Base-by-base conservation (phyloP, 2,888 invertebrate species). In the Idaea dimidiata region DNA sequence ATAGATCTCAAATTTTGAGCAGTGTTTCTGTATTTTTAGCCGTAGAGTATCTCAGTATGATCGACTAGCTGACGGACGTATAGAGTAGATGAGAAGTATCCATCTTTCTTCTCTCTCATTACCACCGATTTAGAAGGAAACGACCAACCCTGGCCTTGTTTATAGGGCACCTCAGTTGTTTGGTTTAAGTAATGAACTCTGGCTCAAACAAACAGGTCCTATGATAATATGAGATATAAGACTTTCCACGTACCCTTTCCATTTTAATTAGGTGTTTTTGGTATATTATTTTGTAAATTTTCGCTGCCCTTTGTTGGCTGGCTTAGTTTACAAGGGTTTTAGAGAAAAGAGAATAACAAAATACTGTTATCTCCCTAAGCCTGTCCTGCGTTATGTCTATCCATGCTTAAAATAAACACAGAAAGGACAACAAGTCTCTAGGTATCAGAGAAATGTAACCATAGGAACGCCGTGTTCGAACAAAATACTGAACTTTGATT, bases 121-220 rank as follows among this genome's bases (percentile, higher is more conserved):
- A 80, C 73, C 63, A 66, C 65, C 68, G 76, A 82, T 82, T 80
- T 75, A 73, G 78, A 72, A 75, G 66, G 67, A 73, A 78, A 81
- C 80, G 80, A 70, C 72, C 68, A 60, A 69, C 68, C 64, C 62
- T 68, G 71, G 64, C 77, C 74, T 73, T 80, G 79, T 80, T 81
- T 80, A 80, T 79, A 74, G 74, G 78, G 71, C 73, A 70, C 73
- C 69, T 63, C 66, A 66, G 66, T 66, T 73, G 70, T 70, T 75
- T 72, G 78, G 74, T 72, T 72, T 72, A 79, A 81, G 80, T 77
- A 73, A 78, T 74, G 73, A 77, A 69, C 70, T 72, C 70, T 66
- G 57, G 67, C 59, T 63, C 59, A 65, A 16, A 18, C 32, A 33
- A 58, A 33, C 32, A 17, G 56, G 14, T 56, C 56, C 18, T 56